Base-by-base conservation (phyloP, 2,888 invertebrate genomes). In the Oligia strigilis region DNA sequence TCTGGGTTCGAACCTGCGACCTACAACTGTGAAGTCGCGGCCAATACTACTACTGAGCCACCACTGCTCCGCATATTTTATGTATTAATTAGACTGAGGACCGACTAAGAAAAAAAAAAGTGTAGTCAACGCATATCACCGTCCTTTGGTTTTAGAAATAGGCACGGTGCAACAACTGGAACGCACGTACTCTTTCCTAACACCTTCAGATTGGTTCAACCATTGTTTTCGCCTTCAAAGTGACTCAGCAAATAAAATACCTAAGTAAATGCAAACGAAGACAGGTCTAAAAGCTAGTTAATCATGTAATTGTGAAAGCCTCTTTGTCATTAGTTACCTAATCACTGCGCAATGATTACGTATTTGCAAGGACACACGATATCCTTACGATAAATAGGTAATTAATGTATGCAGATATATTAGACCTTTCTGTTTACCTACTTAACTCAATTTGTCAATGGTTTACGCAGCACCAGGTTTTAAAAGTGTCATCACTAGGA, bases 271-370 rank as follows among this genome's bases (percentile, higher is more conserved):
- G 58, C 78, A 78, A 74, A 83, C 71, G 83, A 36, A 72, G 72
- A 62, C 60, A 11, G 13, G 46, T 79, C 60, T 72, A 78, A 71
- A 71, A 80, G 75, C 62, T 55, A 75, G 75, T 69, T 67, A 60
- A 78, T 78, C 70, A 71, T 72, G 67, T 75, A 72, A 77, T 85
- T 84, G 75, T 60, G 81, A 81, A 81, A 85, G 52, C 64, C 19
- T 71, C 29, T 74, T 78, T 73, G 64, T 65, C 75, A 70, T 75
- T 72, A 49, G 23, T 84, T 83, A 13, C 80, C 14, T 52, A 78
- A 83, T 64, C 46, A n/a, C 1, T 69, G 8, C 49, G 73, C 55
- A 76, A 73, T 69, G 29, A 36, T 76, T 74, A 80, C 70, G 75
- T 58, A 29, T 29, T 6, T 13, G 36, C 65, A 71, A 80, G 84